Evolutionary conservation across 2,888 invertebrate species (phyloP).

Genomic region (Pollenia griseotomentosa): DNA sequence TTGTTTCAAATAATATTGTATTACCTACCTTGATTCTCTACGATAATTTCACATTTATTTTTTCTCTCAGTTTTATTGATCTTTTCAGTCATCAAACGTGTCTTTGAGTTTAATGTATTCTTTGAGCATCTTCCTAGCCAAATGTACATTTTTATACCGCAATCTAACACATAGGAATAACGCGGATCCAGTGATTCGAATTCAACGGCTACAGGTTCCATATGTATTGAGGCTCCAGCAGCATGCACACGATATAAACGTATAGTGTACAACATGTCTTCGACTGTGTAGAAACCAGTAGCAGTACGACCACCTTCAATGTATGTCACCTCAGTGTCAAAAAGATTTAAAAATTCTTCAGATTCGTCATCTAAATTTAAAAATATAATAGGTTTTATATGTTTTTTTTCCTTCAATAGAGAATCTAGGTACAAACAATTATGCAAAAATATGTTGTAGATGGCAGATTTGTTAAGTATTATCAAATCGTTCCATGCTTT

Average conservation of each 20-base stretch:
- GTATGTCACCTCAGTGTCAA: constrained; percentile 95
- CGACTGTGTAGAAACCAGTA: constrained; percentile 98
- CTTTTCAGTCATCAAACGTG: constrained; percentile 95
- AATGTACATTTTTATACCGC: constrained; percentile 92
- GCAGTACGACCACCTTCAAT: constrained; percentile 98
- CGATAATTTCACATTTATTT: constrained; percentile 95
- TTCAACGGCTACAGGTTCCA: constrained; percentile 93
- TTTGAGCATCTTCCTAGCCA: constrained; percentile 93
- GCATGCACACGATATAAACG: constrained; percentile 95
- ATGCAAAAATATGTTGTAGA: too few species aligned
- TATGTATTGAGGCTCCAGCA: constrained; percentile 93
- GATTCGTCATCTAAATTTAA: constrained; percentile 90
- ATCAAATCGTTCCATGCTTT: too few species aligned
- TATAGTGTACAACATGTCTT: constrained; percentile 93
- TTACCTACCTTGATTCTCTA: constrained; percentile 88
- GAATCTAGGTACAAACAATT: too few species aligned
- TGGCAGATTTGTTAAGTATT: too few species aligned
- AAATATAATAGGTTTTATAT: not conserved
- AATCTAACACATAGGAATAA: constrained; percentile 96
- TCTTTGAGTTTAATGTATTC: constrained; percentile 93
- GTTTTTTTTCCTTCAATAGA: too few species aligned
- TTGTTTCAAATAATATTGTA: not conserved
- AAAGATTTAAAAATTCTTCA: constrained; percentile 96
- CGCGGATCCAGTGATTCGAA: constrained; percentile 93
- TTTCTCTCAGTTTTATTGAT: constrained; percentile 99